phyloP scores from a whole-genome alignment of 2,113 vertebrate genomes.

The Tinamus guttatus region DNA sequence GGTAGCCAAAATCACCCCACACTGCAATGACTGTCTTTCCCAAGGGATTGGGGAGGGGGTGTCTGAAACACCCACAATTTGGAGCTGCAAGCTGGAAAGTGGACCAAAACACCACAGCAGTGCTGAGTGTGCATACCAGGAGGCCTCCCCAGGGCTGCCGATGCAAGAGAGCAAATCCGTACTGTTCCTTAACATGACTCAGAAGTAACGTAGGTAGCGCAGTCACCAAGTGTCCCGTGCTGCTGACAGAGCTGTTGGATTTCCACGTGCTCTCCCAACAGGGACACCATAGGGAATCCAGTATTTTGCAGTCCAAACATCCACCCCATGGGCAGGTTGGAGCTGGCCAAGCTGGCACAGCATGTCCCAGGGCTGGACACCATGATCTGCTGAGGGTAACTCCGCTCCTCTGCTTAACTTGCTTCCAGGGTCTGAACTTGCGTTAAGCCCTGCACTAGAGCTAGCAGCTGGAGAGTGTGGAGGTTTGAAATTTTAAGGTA shows the following conservation, averaged over 20 bases:
- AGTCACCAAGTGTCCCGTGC: rapidly evolving
- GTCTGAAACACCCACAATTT: not conserved
- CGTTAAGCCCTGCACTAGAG: not conserved
- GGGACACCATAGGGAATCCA: not conserved
- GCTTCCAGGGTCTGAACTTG: rapidly evolving
- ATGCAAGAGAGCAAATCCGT: not conserved
- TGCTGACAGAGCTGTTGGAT: not conserved
- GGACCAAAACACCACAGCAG: not conserved
- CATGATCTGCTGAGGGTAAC: rapidly evolving
- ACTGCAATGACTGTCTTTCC: not conserved
- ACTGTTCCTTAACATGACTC: not conserved
- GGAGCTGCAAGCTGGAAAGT: not conserved
- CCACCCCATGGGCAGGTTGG: not conserved
- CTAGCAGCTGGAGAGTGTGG: not conserved
- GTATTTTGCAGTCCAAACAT: not conserved
- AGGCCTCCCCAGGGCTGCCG: not conserved
- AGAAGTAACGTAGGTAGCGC: rapidly evolving
- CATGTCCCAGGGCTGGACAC: not conserved
- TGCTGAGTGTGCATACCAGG: not conserved
- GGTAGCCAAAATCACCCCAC: not conserved
- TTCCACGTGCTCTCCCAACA: not conserved
- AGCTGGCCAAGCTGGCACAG: not conserved
- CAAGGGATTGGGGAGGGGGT: not conserved
- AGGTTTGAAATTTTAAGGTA: not conserved
- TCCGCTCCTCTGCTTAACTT: rapidly evolving